These are phyloP conservation scores for Heliconius nattereri DNA, from an alignment of 1,140 invertebrate genomes.

Conservation along the genomic window DNA sequence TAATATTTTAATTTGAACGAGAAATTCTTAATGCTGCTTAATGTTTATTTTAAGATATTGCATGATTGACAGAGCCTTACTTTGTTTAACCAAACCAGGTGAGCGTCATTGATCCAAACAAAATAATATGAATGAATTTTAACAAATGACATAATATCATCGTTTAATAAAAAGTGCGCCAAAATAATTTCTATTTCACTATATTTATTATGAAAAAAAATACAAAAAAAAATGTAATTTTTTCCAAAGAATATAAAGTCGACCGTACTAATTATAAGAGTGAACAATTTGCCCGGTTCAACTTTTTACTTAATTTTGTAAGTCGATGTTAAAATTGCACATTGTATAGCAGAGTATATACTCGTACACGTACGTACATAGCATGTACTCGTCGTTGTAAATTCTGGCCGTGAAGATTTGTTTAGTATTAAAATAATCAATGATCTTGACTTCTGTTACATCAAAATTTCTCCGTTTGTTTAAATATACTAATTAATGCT, in stretches of 20 bases:
- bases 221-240: no score
- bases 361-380: no score
- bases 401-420: background rate
- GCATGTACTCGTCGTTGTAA: background rate
- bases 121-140: background rate
- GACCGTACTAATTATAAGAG: background rate
- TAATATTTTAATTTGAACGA: background rate
- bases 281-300: background rate
- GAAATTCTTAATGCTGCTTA: background rate
- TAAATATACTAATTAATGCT: no score
- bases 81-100: background rate
- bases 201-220: no score
- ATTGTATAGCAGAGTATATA: no score
- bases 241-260: background rate
- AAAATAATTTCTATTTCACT: background rate
- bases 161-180: background rate
- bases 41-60: background rate
- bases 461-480: no score
- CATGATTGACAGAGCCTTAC: background rate
- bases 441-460: no score
- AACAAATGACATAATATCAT: background rate
- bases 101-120: background rate
- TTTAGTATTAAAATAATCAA: background rate
- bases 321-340: background rate
- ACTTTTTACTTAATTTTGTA: background rate